Base-by-base conservation (phyloP, 1,140 invertebrate genomes). In the Drosophila albomicans region DNA sequence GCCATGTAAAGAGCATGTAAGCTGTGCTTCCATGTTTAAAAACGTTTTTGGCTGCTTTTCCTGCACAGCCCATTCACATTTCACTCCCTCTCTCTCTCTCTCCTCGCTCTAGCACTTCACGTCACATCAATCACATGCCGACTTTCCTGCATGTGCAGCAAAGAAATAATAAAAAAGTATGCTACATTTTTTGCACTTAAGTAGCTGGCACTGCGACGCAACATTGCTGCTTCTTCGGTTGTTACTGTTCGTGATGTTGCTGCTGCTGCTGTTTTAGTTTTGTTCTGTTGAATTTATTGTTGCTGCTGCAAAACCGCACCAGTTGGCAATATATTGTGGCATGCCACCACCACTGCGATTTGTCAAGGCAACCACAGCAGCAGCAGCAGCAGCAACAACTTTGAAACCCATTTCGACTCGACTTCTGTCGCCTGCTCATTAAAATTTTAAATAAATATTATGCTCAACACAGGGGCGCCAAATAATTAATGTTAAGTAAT, bases 401-500 rank as follows among this genome's bases (percentile, higher is more conserved):
- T 46, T 51, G 45, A 56, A 54, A 52, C 15, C 8, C 57, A 73
- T 57, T 68, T 68, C 48, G 59, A 61, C 58, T 59, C 54, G 75
- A 65, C 70, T 74, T 62, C 51, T 69, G 65, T 58, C 54, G 61
- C 51, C 57, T 65, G 61, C 73, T 75, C 67, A 79, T 79, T 75
- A 76, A 71, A 75, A 66, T 79, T 76, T 75, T 45, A 79, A 65
- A 79, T 67, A 71, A 71, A 78, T 78, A 69, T 78, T 75, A 43
- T 62, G 58, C 38, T n/a, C 11, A 52, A 32, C 32, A 16, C 30
- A 63, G 43, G 66, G 41, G 72, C 68, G 62, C 15, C 66, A 49
- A 76, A 76, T 79, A 79, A 79, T 79, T 76, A 79, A 79, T 79
- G 72, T 70, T 64, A 75, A 70, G 72, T 78, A 78, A 78, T 78